Percentiles rank a stretch among this genome's conserved stretches.
Conservation (phyloP, 23 tunicate genomes). For the Ascidia mentula region DNA sequence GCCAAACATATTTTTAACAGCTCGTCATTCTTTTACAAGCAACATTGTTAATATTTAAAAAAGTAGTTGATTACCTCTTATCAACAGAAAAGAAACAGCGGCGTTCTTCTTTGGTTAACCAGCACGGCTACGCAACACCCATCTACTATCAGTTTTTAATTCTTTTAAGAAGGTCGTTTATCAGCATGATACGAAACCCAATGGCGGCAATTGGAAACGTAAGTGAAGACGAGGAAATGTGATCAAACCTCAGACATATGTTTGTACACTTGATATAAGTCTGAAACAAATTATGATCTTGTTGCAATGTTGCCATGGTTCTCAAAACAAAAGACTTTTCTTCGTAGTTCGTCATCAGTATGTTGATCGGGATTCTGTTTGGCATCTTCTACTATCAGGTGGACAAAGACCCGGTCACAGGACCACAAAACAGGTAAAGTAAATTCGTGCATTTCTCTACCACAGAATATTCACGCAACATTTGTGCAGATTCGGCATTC, state of each 20-base stretch:
- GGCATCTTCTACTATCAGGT: slow-evolving; percentile 80
- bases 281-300: no score
- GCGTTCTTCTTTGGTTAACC: background rate
- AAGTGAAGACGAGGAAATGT: no score
- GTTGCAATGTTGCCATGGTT: no score
- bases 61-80: no score
- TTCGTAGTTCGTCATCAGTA: slow-evolving; percentile 46
- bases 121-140: slow-evolving; percentile 71
- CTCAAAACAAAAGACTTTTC: background rate
- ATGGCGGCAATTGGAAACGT: slow-evolving; percentile 91
- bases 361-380: slow-evolving; percentile 71
- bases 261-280: no score
- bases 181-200: slow-evolving; percentile 85
- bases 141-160: slow-evolving; percentile 67
- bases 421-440: slow-evolving; percentile 70
- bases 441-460: background rate
- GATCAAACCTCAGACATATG: no score
- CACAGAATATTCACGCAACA: no score
- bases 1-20: no score
- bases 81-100: slow-evolving; percentile 2
- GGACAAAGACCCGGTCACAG: slow-evolving; percentile 50
- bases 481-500: slow-evolving; percentile 70
- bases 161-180: slow-evolving; percentile 54
- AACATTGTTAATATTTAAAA: no score
- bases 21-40: no score